Conservation (phyloP, 1,140 invertebrate genomes). For the Ceratosolen fusciceps region DNA sequence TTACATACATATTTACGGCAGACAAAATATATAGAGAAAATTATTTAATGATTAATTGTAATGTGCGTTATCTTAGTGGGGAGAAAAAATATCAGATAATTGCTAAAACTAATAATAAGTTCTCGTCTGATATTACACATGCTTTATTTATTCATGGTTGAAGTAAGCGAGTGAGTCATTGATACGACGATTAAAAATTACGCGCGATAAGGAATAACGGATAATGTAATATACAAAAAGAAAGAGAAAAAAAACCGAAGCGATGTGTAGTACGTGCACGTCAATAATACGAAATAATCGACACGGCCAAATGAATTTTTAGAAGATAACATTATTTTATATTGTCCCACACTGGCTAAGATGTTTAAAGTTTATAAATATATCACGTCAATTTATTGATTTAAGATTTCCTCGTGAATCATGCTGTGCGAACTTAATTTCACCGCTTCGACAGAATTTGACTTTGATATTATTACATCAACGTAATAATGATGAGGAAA, state of each 20-base stretch:
- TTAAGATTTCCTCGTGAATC: not conserved
- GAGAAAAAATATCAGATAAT: conserved; percentile 1
- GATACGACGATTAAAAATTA: conserved; percentile 27
- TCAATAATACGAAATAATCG: conserved; percentile 4
- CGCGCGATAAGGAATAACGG: conserved; percentile 17
- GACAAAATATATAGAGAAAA: not conserved
- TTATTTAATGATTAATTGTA: not conserved
- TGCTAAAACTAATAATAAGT: not conserved
- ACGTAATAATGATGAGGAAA: too few species aligned
- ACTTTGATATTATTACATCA: too few species aligned
- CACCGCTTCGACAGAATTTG: too few species aligned
- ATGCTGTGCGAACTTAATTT: not conserved
- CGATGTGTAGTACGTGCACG: not conserved
- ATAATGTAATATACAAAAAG: not conserved
- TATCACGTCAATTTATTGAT: not conserved
- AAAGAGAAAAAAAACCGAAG: not conserved
- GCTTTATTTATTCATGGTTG: conserved; percentile 15
- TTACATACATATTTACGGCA: not conserved
- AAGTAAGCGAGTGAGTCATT: conserved; percentile 15
- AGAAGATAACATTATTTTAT: not conserved
- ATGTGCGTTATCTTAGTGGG: not conserved
- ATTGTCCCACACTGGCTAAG: not conserved
- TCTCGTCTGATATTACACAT: not conserved
- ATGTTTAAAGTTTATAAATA: not conserved
- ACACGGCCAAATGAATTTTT: not conserved